Base-by-base conservation (phyloP, 2,888 invertebrate genomes). In the Dasysyrphus albostriatus region DNA sequence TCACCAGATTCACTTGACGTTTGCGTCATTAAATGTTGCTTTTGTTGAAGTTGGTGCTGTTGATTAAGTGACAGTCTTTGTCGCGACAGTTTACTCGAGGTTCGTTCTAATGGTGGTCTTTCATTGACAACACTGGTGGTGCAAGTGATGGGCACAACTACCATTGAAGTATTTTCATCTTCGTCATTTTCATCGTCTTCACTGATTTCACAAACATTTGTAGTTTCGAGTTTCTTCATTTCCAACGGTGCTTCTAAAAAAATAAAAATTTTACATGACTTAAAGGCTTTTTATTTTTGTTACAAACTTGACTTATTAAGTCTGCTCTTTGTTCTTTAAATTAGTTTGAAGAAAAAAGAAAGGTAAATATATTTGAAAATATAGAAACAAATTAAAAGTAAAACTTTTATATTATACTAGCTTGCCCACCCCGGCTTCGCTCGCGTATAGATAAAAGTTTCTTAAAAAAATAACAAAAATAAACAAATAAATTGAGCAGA, bases 41-140 rank as follows among this genome's bases (percentile, higher is more conserved):
- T 77, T 6, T 89, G 88, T 54, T 82, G 77, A 83, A 89, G 76
- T 67, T 89, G 90, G 49, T 89, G 89, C 58, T 91, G 90, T 74
- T 92, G 91, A 89, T 92, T 90, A 56, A 91, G 85, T 67, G 92
- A 90, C 58, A 91, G 89, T 58, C 93, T 90, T 88, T 91, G 91
- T 34, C 92, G 91, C 63, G 90, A 90, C 88, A 92, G 88, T 89
- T 93, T 93, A 88, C 90, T 91, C 59, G 88, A 88, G 61, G 90
- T 88, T 88, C 88, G 83, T 75, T 85, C 56, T 42, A 88, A 51
- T 37, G 85, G 83, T 49, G 88, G 88, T 77, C 77, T 83, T 74
- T 88, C 88, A 74, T 83, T 85, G 42, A 80, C 59, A 44, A 73
- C 61, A 79, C 34, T 82, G 63, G 54, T 74, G 58, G 69, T 74